Base-by-base conservation (phyloP, 2,113 vertebrate genomes). In the Elaphurus davidianus region DNA sequence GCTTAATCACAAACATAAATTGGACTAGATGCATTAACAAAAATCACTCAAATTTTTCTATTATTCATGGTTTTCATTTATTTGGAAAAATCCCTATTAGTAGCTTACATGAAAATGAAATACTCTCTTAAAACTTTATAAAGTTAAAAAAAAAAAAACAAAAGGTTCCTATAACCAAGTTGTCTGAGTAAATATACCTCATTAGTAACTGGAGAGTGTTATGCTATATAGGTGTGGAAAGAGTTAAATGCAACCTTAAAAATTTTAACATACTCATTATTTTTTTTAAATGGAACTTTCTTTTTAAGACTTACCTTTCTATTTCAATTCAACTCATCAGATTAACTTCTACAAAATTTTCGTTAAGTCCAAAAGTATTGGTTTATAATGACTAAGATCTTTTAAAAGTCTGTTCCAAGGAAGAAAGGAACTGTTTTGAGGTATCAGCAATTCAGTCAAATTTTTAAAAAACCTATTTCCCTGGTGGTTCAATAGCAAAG, bases 1-100 rank as follows among this genome's bases (percentile, higher is more conserved):
- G 33, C 40, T 92, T 97, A 92, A 62, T 81, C 21, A 84, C 33
- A 95, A 93, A 93, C 71, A 91, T 52, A 60, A 91, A 91, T 14
- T 28, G 8, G 28, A 50, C 3, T 64, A 71, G 21, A 6, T 88
- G 8, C 10, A 4, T 74, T 98, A 74, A 74, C 84, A 90, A 92
- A 95, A 78, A 67, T 4, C 17, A 59, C 36, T 94, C 52, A 90
- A 30, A 3, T 40, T 94, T 96, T 94, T 50, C 11, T 43, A 76
- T 50, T 90, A 82, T 52, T 85, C 90, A 76, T 50, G 28, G 36
- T 23, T 87, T 87, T 86, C 54, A 74, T 54, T 82, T 92, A 92
- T 57, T 81, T 88, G 59, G 50, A 67, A 43, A 57, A 81, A 40
- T 52, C 14, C 47, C 28, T 50, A 82, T 67, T 87, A 79, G 60